A percentile compares a stretch with the other conserved stretches of the same genome.
These are phyloP conservation scores for Syngnathus scovelli DNA, from an alignment of 2,113 vertebrate species.

Conservation along the genomic window DNA sequence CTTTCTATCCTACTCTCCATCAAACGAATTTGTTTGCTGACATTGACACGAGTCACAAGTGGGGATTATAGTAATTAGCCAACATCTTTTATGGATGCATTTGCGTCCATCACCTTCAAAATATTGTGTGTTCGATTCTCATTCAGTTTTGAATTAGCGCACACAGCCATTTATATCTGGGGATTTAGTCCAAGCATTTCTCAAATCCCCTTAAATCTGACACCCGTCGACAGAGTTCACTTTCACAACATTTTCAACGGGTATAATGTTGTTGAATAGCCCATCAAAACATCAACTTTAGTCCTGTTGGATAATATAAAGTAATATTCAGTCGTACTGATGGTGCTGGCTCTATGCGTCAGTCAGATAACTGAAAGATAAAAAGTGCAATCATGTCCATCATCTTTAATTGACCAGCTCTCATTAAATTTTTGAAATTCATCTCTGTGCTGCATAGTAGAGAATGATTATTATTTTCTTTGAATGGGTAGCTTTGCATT, in stretches of 20 bases:
- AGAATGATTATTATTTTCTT: background rate
- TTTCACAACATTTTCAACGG: conserved; percentile 4
- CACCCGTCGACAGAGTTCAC: conserved; percentile 8
- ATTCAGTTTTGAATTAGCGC: conserved; percentile 10
- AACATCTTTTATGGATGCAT: conserved; percentile 24
- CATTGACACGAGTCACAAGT: too few species aligned
- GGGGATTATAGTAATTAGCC: conserved; percentile 25
- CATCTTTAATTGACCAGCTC: background rate
- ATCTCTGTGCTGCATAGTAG: background rate
- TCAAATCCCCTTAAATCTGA: conserved; percentile 3
- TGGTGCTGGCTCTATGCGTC: background rate
- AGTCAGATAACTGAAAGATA: background rate
- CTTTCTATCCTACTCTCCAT: too few species aligned
- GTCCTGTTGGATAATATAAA: conserved; percentile 6
- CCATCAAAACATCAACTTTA: background rate
- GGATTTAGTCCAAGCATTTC: conserved; percentile 18
- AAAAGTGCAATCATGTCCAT: background rate
- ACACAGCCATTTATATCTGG: background rate
- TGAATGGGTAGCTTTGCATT: background rate
- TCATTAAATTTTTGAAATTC: background rate
- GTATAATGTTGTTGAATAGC: conserved; percentile 12
- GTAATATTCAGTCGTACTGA: background rate
- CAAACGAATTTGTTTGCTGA: too few species aligned
- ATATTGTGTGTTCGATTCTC: conserved; percentile 10
- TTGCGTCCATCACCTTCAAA: conserved; percentile 30